These are phyloP conservation scores for Solea senegalensis DNA, from an alignment of 2,113 vertebrate species.

Conservation along the genomic window DNA sequence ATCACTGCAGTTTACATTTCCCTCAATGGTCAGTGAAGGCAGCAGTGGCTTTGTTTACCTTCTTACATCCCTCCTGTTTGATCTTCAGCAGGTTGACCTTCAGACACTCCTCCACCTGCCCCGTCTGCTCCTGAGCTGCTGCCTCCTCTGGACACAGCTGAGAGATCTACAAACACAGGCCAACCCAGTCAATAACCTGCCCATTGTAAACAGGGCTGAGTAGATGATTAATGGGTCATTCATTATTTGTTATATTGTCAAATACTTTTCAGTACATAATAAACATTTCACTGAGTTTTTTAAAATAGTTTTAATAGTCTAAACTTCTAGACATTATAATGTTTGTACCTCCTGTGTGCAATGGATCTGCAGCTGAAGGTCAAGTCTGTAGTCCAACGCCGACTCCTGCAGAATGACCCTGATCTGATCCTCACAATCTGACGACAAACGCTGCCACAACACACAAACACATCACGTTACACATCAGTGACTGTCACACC, in stretches of 20 bases:
- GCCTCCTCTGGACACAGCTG: slow-evolving; percentile 93
- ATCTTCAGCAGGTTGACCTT: slow-evolving; percentile 97
- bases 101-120: slow-evolving; percentile 97
- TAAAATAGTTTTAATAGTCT: neutral
- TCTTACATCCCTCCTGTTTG: slow-evolving; percentile 91
- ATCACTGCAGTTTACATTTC: neutral
- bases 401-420: slow-evolving; percentile 95
- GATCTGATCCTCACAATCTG: slow-evolving; percentile 97
- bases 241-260: too few species aligned
- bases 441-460: slow-evolving; percentile 87
- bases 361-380: slow-evolving; percentile 96
- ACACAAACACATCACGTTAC: slow-evolving; percentile 3
- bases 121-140: slow-evolving; percentile 96
- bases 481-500: neutral
- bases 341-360: slow-evolving; percentile 89
- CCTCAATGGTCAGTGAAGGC: slow-evolving; percentile 10
- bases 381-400: slow-evolving; percentile 94
- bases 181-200: too few species aligned
- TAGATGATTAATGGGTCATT: too few species aligned
- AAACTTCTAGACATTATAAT: neutral
- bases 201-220: too few species aligned
- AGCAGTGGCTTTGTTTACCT: slow-evolving; percentile 77
- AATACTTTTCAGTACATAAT: too few species aligned
- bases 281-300: neutral
- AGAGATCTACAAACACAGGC: slow-evolving; percentile 83